These are phyloP conservation scores for Lucinisca nassula DNA, from an alignment of 2,888 invertebrate genomes.

Conservation along the genomic window DNA sequence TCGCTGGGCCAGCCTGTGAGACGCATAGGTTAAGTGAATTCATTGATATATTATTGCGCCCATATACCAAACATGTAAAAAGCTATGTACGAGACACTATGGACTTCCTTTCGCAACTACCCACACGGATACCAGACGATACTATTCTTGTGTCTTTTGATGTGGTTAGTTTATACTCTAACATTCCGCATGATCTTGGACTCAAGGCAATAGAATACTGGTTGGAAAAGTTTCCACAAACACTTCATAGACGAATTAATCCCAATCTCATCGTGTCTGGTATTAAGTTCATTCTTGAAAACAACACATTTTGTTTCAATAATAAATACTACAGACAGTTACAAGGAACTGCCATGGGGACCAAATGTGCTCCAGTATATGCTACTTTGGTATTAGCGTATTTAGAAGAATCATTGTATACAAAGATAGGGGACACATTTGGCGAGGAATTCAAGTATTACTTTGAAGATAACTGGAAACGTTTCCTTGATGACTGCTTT, in stretches of 20 bases:
- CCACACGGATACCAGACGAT: background rate
- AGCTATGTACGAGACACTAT: conserved; percentile 12
- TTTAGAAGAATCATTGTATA: background rate
- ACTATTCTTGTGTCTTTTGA: background rate
- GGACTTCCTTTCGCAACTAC: background rate
- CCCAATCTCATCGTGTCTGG: background rate
- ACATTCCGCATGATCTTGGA: background rate
- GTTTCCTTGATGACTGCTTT: conserved; percentile 30
- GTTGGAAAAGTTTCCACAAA: background rate
- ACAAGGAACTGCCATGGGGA: background rate
- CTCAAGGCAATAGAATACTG: background rate
- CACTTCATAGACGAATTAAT: background rate
- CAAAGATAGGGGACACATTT: background rate
- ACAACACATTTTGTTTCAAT: background rate
- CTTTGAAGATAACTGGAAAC: background rate
- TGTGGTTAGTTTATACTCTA: background rate
- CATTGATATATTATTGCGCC: background rate
- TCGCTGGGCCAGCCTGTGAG: background rate
- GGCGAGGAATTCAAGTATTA: background rate
- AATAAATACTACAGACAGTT: background rate
- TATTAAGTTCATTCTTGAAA: background rate
- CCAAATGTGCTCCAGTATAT: background rate
- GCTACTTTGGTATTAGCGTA: background rate
- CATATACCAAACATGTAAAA: background rate
- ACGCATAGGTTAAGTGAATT: background rate